These are phyloP conservation scores for Rotaria sp. DNA, from an alignment of 2,888 invertebrate species.

Conservation along the genomic window DNA sequence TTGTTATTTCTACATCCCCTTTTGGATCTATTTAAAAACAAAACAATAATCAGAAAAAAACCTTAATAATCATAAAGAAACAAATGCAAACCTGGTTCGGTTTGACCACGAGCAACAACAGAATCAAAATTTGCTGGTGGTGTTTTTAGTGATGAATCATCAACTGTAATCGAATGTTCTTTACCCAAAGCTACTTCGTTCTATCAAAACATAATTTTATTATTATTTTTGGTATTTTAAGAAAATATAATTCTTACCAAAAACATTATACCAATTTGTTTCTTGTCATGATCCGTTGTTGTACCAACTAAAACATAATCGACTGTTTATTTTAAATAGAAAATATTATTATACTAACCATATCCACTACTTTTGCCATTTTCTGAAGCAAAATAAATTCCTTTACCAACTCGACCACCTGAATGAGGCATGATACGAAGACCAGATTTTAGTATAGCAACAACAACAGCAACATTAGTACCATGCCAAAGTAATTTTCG, in stretches of 20 bases:
- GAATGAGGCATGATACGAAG: constrained; percentile 58
- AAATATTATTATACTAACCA: constrained; percentile 47
- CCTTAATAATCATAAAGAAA: background rate
- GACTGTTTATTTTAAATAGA: background rate
- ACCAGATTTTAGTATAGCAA: constrained; percentile 56
- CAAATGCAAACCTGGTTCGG: constrained; percentile 50
- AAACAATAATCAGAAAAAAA: background rate
- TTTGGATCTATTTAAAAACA: constrained; percentile 47
- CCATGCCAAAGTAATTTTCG: constrained; percentile 57
- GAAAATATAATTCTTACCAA: constrained; percentile 42
- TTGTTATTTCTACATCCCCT: constrained; percentile 45
- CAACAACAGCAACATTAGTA: constrained; percentile 57
- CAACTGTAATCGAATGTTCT: constrained; percentile 49
- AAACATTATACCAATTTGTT: constrained; percentile 56
- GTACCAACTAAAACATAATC: constrained; percentile 32
- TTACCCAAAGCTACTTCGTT: constrained; percentile 57
- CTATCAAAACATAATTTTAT: background rate
- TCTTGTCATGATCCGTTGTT: constrained; percentile 15
- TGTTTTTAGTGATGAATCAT: constrained; percentile 47
- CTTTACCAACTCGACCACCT: constrained; percentile 56
- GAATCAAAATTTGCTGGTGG: constrained; percentile 53
- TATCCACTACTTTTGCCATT: constrained; percentile 55
- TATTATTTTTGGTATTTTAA: background rate
- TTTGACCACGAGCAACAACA: constrained; percentile 51
- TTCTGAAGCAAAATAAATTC: constrained; percentile 58